A percentile compares a stretch with the other conserved stretches of the same genome.
Evolutionary conservation across 1,140 invertebrate species (phyloP).

Genomic region (Spodoptera litura): DNA sequence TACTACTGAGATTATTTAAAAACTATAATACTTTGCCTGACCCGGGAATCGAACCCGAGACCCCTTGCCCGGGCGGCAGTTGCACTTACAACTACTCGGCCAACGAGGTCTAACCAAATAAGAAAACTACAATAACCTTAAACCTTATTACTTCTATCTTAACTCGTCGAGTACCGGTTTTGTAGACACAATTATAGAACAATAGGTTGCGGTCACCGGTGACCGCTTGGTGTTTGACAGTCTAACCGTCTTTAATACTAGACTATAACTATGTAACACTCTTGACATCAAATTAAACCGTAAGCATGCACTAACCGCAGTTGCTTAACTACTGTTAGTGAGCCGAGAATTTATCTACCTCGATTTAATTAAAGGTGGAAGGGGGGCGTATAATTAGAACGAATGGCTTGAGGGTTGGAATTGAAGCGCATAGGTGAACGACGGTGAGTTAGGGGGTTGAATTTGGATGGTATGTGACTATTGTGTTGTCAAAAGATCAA

Average conservation of each 20-base stretch:
- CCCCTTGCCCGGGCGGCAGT: too few relatives aligned
- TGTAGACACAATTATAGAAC: too few relatives aligned
- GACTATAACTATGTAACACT: constrained; percentile 13
- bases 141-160: too few relatives aligned
- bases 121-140: not conserved
- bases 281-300: constrained; percentile 41
- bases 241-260: not conserved
- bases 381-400: constrained; percentile 68
- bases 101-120: not conserved
- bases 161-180: too few relatives aligned
- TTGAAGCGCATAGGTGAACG: constrained; percentile 23
- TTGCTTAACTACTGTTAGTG: constrained; percentile 54
- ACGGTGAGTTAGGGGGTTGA: not conserved
- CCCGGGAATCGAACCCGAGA: too few relatives aligned
- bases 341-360: constrained; percentile 70
- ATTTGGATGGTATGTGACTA: not conserved
- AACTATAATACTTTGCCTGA: too few relatives aligned
- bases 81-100: too few relatives aligned
- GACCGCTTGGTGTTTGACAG: too few relatives aligned
- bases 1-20: too few relatives aligned
- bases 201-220: too few relatives aligned
- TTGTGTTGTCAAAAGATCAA: too few relatives aligned
- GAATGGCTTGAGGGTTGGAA: constrained; percentile 51
- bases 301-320: constrained; percentile 34
- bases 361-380: constrained; percentile 76